These are phyloP conservation scores for Tuta absoluta DNA, from an alignment of 2,888 invertebrate species.

Conservation along the genomic window DNA sequence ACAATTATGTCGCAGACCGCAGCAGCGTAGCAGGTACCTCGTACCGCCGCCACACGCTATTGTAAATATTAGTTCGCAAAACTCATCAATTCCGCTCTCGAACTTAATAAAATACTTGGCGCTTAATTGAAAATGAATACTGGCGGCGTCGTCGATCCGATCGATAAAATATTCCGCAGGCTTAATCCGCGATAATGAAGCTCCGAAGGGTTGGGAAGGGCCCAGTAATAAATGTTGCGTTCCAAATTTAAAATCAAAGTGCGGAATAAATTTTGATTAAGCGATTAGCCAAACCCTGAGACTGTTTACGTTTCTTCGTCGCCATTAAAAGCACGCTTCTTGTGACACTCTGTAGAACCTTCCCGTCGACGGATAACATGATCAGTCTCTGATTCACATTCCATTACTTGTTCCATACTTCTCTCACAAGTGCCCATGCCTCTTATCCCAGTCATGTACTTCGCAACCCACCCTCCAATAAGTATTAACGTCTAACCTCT, in stretches of 20 bases:
- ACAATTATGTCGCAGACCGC: constrained; percentile 40
- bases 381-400: background rate
- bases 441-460: background rate
- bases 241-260: constrained; percentile 81
- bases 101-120: constrained; percentile 82
- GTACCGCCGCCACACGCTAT: constrained; percentile 56
- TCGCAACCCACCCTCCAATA: background rate
- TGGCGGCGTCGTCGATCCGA: constrained; percentile 67
- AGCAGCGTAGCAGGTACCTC: constrained; percentile 41
- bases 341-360: constrained; percentile 3
- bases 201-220: constrained; percentile 77
- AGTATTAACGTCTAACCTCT: constrained; percentile 23
- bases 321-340: constrained; percentile 51
- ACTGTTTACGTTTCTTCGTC: constrained; percentile 73
- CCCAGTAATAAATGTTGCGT: constrained; percentile 80
- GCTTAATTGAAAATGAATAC: constrained; percentile 82
- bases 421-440: background rate
- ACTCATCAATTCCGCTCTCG: constrained; percentile 79
- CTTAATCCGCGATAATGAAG: constrained; percentile 81
- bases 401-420: background rate
- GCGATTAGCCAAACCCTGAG: constrained; percentile 73
- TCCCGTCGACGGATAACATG: too few relatives aligned
- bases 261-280: constrained; percentile 82
- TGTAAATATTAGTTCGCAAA: constrained; percentile 81
- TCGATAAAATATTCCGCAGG: constrained; percentile 80